Evolutionary conservation across 2,113 vertebrate species (phyloP).

Genomic region (Hoplias malabaricus): DNA sequence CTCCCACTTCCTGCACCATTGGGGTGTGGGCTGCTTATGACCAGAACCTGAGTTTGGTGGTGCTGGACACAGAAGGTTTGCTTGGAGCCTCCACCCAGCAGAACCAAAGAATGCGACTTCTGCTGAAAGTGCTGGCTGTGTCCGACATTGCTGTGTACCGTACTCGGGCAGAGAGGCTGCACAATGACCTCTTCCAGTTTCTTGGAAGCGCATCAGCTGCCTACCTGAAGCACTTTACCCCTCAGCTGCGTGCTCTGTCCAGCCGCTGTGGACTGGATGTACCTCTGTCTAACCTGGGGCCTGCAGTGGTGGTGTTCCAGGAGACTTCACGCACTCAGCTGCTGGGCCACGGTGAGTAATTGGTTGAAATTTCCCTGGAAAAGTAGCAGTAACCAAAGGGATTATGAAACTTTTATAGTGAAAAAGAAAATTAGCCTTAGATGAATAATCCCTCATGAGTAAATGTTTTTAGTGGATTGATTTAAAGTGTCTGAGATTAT

Average conservation of each 20-base stretch:
- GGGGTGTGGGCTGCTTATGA: constrained; percentile 81
- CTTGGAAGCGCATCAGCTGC: constrained; percentile 79
- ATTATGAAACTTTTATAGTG: background rate
- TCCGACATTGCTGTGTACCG: constrained; percentile 80
- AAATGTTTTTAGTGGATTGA: no score
- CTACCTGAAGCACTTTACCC: constrained; percentile 79
- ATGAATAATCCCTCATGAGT: background rate
- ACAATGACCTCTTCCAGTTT: constrained; percentile 84
- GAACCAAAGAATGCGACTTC: constrained; percentile 77
- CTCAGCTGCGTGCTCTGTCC: constrained; percentile 74
- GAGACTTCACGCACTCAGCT: constrained; percentile 79
- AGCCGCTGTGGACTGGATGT: constrained; percentile 78
- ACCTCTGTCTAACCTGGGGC: constrained; percentile 79
- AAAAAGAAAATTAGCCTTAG: background rate
- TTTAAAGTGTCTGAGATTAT: background rate
- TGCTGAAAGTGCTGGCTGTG: constrained; percentile 80
- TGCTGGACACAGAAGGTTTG: constrained; percentile 79
- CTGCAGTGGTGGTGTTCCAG: constrained; percentile 77
- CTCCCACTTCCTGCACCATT: constrained; percentile 78
- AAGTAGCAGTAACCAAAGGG: background rate
- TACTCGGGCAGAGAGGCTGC: constrained; percentile 79
- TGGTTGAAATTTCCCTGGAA: background rate
- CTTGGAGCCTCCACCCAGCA: constrained; percentile 73
- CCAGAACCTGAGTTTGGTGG: constrained; percentile 65
- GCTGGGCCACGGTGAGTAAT: constrained; percentile 71